These are phyloP conservation scores for Papilio demoleus DNA, from an alignment of 2,888 invertebrate genomes.

Conservation along the genomic window DNA sequence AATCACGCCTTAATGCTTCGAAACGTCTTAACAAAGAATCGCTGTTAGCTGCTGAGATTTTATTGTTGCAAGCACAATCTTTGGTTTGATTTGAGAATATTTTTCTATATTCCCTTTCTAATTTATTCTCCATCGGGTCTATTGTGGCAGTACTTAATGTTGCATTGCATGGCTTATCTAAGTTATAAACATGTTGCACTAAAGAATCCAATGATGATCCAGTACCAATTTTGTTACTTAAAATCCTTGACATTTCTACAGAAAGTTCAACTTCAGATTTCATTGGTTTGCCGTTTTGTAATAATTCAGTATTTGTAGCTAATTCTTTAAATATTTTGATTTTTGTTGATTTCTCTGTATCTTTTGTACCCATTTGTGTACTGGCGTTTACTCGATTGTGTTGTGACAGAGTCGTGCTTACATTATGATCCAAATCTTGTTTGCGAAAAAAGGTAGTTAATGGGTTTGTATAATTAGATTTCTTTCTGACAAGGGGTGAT, in stretches of 20 bases:
- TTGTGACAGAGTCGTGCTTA: constrained; percentile 44
- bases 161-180: constrained; percentile 62
- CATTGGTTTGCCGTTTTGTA: constrained; percentile 42
- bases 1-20: constrained; percentile 62
- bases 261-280: constrained; percentile 39
- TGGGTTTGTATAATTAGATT: constrained; percentile 60
- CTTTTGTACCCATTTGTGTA: constrained; percentile 28
- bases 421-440: constrained; percentile 47
- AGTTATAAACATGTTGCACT: constrained; percentile 67
- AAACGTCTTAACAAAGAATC: constrained; percentile 63
- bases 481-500: constrained; percentile 63
- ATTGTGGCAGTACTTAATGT: constrained; percentile 52
- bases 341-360: constrained; percentile 39
- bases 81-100: constrained; percentile 58
- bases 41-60: constrained; percentile 56
- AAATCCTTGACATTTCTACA: constrained; percentile 40
- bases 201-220: constrained; percentile 67
- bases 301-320: constrained; percentile 42
- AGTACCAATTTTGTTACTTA: constrained; percentile 43
- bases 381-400: constrained; percentile 24
- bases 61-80: constrained; percentile 51
- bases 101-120: constrained; percentile 67
- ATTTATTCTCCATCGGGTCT: constrained; percentile 67
- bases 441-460: constrained; percentile 32
- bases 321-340: constrained; percentile 42